Conservation (phyloP, 1,140 invertebrate species). For the Ceratosolen solmsi region DNA sequence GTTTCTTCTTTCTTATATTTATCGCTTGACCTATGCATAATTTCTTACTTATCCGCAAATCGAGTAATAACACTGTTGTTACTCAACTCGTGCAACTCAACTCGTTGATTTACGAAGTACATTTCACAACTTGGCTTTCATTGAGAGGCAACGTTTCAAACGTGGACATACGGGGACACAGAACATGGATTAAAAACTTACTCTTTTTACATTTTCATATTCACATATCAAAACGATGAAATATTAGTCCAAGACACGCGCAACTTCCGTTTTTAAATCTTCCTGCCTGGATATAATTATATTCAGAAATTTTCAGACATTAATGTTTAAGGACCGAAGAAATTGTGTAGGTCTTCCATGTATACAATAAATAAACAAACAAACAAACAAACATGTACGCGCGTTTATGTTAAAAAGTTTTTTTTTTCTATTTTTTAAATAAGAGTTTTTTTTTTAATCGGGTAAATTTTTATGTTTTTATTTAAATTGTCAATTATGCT, state of each 20-base stretch:
- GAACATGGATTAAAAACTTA: neutral
- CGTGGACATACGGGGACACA: slow-evolving; percentile 25
- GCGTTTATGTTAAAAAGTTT: no score
- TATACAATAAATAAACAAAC: no score
- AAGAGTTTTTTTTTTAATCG: no score
- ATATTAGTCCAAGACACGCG: no score
- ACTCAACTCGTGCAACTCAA: slow-evolving; percentile 37
- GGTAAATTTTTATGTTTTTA: no score
- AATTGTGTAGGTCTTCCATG: no score
- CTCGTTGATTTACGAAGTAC: slow-evolving; percentile 46
- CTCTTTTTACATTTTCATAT: neutral
- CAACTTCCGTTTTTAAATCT: neutral
- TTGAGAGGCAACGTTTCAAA: slow-evolving; percentile 41
- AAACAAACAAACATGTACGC: no score
- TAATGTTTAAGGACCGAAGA: no score
- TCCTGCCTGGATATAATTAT: no score
- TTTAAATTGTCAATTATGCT: no score
- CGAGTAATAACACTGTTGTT: slow-evolving; percentile 34
- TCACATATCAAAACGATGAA: neutral
- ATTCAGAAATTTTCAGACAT: no score
- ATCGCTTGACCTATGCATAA: neutral
- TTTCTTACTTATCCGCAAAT: slow-evolving; percentile 32
- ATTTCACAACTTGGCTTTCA: slow-evolving; percentile 42
- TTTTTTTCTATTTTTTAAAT: no score
- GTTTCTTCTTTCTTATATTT: slow-evolving; percentile 6